Base-by-base conservation (phyloP, 2,113 vertebrate genomes). In the Phylloscopus trochilus region DNA sequence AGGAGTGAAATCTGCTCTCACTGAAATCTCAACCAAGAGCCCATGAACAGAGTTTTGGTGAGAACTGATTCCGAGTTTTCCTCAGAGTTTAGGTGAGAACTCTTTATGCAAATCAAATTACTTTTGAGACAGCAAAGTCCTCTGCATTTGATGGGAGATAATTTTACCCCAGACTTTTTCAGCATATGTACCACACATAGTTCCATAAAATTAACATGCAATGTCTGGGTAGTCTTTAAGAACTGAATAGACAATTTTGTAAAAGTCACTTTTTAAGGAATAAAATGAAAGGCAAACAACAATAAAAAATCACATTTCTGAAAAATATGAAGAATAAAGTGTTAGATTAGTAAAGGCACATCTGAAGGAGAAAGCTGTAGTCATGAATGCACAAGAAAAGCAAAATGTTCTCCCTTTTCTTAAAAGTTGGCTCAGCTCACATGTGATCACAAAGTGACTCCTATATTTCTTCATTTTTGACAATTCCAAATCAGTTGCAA, bases 361-460 rank as follows among this genome's bases (percentile, higher is more conserved):
- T 23, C 58, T 60, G 37, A 74, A 73, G 35, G 22, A 84, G 53
- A 89, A 81, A 52, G 7, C 24, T 68, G 7, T 41, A 33, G 39
- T 59, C 3, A 7, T 59, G 35, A 91, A 83, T 89, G 33, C 31
- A 46, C 6, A 63, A 85, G 62, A 30, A 90, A 86, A 89, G 27
- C 2, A 53, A 85, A 77, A 78, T 44, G 1, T 46, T 87, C 41
- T 84, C 16, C 2, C 33, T 92, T 60, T 39, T 66, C 35, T 58
- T 64, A 47, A 68, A 87, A 44, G 28, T 53, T 46, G 31, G 10
- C 47, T 87, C 60, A 70, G 10, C 24, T 94, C 49, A 46, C n/a
- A 60, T 11, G 67, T 0, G 0, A 53, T 66, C n/a, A 70, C 11
- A 55, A 63, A 9, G 10, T 51, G 14, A 24, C 6, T 79, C 18